Percentiles rank a stretch among this genome's conserved stretches.
Evolutionary conservation across 1,140 invertebrate genomes (phyloP).

Genomic region (Drosophila orena): DNA sequence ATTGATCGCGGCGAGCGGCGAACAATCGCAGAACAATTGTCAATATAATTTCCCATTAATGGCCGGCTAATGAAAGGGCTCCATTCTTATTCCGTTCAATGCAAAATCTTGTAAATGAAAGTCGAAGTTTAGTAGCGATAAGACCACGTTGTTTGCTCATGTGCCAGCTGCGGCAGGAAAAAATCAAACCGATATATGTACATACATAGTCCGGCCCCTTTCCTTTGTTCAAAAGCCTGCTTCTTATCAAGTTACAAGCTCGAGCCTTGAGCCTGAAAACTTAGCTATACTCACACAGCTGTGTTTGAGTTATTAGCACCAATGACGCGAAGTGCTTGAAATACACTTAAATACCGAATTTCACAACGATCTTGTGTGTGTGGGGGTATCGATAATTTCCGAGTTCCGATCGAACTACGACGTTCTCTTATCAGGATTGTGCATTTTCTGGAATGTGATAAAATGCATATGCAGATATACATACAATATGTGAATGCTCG

Average conservation of each 20-base stretch:
- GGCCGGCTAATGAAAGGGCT: slow-evolving; percentile 55
- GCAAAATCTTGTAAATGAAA: slow-evolving; percentile 59
- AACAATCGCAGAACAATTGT: slow-evolving; percentile 33
- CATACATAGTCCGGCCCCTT: slow-evolving; percentile 28
- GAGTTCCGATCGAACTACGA: neutral
- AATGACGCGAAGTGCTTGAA: neutral
- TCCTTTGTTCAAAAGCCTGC: slow-evolving; percentile 10
- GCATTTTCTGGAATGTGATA: neutral
- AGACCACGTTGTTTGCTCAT: slow-evolving; percentile 59
- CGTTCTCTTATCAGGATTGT: neutral
- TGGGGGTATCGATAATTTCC: neutral
- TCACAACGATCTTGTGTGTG: neutral
- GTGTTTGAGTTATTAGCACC: slow-evolving; percentile 8
- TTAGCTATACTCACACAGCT: slow-evolving; percentile 31
- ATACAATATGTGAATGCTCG: slow-evolving; percentile 3
- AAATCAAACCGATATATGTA: slow-evolving; percentile 25
- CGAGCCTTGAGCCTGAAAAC: slow-evolving; percentile 75
- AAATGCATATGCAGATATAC: no score
- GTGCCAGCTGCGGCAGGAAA: slow-evolving; percentile 41
- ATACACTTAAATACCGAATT: neutral
- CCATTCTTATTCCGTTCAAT: slow-evolving; percentile 54
- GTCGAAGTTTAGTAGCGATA: slow-evolving; percentile 71
- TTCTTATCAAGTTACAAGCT: slow-evolving; percentile 22
- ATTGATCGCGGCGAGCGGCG: slow-evolving; percentile 29
- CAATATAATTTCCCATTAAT: slow-evolving; percentile 37